Conservation (phyloP, 2,888 invertebrate species). For the Pseudolycoriella hygida region DNA sequence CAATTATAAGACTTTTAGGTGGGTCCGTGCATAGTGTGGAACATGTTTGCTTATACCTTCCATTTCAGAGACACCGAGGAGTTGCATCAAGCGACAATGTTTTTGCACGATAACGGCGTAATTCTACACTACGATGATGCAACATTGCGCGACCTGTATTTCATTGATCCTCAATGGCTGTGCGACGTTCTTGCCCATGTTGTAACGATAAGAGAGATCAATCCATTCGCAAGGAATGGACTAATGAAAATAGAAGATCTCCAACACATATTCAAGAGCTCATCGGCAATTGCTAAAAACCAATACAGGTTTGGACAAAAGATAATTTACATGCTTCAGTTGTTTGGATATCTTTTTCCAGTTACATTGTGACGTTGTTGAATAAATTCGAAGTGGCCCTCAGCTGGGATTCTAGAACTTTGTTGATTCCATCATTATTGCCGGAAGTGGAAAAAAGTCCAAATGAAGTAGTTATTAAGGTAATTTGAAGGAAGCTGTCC, state of each 20-base stretch:
- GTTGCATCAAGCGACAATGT: slow-evolving; percentile 87
- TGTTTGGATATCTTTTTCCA: slow-evolving; percentile 16
- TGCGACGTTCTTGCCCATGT: slow-evolving; percentile 96
- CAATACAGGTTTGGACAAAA: slow-evolving; percentile 20
- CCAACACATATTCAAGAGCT: slow-evolving; percentile 82
- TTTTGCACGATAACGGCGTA: slow-evolving; percentile 94
- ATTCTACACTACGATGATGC: slow-evolving; percentile 89
- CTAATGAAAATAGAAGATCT: slow-evolving; percentile 90
- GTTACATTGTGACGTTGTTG: slow-evolving; percentile 76
- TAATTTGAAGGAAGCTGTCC: too few species aligned
- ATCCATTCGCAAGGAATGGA: slow-evolving; percentile 83
- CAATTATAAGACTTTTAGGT: slow-evolving; percentile 16
- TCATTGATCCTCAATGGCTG: slow-evolving; percentile 95
- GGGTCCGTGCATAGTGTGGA: neutral
- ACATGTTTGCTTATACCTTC: too few species aligned
- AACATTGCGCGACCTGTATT: slow-evolving; percentile 84
- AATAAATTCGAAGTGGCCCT: slow-evolving; percentile 96
- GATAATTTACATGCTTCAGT: neutral
- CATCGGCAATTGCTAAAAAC: slow-evolving; percentile 46
- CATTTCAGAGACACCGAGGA: slow-evolving; percentile 63
- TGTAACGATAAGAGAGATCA: slow-evolving; percentile 91
- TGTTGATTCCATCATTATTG: slow-evolving; percentile 81
- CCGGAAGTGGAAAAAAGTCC: slow-evolving; percentile 54
- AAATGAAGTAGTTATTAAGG: too few species aligned
- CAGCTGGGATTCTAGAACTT: slow-evolving; percentile 82